A percentile compares a stretch with the other conserved stretches of the same genome.
Evolutionary conservation across 2,797 vertebrate genomes (phyloP).

Genomic region (Myotis vivesi): DNA sequence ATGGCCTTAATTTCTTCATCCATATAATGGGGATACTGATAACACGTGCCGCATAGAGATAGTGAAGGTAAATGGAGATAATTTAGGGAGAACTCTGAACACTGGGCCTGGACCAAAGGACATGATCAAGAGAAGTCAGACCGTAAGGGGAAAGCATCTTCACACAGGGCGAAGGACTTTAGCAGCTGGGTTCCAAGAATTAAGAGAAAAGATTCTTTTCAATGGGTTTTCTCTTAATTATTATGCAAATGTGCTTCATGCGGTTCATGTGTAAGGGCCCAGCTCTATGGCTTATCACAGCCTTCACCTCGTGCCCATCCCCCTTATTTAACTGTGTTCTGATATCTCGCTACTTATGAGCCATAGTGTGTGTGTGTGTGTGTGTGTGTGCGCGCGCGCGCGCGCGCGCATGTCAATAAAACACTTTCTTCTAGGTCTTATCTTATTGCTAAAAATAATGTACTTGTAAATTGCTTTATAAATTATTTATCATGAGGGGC

Average conservation of each 20-base stretch:
- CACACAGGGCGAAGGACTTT: neutral
- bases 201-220: slow-evolving; percentile 17
- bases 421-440: slow-evolving; percentile 81
- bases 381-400: neutral
- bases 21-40: neutral
- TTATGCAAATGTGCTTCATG: slow-evolving; percentile 41
- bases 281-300: slow-evolving; percentile 52
- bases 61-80: neutral
- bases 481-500: slow-evolving; percentile 86
- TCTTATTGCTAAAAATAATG: slow-evolving; percentile 86
- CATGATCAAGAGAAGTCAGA: neutral
- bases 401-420: slow-evolving; percentile 75
- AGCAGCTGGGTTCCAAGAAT: neutral
- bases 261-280: neutral
- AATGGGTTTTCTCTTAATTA: neutral
- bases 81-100: neutral
- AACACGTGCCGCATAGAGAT: neutral
- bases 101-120: neutral
- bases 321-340: neutral
- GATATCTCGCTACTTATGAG: neutral
- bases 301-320: neutral
- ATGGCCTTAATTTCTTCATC: neutral
- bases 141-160: neutral
- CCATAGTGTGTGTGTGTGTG: neutral
- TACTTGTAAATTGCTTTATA: slow-evolving; percentile 88